A percentile compares a stretch with the other conserved stretches of the same genome.
Evolutionary conservation across 2,797 vertebrate genomes (phyloP).

Genomic region (Triplophysa bombifrons): DNA sequence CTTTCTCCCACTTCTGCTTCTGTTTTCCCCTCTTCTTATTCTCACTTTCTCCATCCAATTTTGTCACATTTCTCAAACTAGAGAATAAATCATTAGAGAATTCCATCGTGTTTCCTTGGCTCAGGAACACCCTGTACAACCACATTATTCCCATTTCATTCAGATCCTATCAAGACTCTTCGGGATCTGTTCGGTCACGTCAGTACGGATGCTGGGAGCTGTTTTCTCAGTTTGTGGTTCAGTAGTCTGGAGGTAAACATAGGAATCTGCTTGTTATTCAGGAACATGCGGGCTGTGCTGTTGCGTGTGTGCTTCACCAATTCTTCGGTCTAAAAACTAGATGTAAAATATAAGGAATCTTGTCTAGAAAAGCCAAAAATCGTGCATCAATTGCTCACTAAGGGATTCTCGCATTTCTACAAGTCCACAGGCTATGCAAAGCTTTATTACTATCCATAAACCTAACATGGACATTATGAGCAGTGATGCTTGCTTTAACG

Average conservation of each 20-base stretch:
- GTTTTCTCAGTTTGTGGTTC: background rate
- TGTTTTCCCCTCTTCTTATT: conserved; percentile 1
- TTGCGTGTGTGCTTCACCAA: background rate
- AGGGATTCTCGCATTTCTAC: too few relatives aligned
- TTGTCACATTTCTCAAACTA: too few relatives aligned
- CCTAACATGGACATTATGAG: background rate
- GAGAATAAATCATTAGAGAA: background rate
- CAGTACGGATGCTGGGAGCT: background rate
- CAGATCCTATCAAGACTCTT: background rate
- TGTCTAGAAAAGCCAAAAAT: too few relatives aligned
- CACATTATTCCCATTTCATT: background rate
- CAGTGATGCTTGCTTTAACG: background rate
- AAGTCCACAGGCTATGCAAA: too few relatives aligned
- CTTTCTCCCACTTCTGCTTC: background rate
- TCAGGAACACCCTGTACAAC: background rate
- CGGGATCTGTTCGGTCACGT: too few relatives aligned
- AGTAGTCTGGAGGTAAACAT: conserved; percentile 13
- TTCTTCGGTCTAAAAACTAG: background rate
- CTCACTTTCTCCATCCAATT: too few relatives aligned
- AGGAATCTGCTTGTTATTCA: background rate
- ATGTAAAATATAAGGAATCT: background rate
- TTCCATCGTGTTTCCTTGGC: background rate
- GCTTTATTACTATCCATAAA: background rate
- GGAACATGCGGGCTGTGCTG: background rate
- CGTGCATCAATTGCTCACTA: too few relatives aligned